These are phyloP conservation scores for Pomacea canaliculata DNA, from an alignment of 2,888 invertebrate genomes.

Conservation along the genomic window DNA sequence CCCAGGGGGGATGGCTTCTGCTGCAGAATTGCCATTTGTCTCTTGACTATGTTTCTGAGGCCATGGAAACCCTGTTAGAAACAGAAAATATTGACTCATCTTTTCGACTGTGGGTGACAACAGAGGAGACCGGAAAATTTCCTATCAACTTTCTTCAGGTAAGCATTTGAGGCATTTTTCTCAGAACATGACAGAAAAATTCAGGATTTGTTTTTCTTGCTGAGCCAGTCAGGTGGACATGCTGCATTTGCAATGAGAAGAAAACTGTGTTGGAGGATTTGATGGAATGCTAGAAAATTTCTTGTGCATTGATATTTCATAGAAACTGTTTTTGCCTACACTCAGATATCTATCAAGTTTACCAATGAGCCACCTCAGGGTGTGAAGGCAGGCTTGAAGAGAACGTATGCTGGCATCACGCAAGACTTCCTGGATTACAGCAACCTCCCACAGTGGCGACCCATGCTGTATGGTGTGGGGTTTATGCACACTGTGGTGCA, in stretches of 20 bases:
- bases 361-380: conserved; percentile 71
- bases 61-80: conserved; percentile 65
- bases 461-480: conserved; percentile 68
- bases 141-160: conserved; percentile 70
- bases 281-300: too few species aligned
- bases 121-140: conserved; percentile 69
- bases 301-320: too few species aligned
- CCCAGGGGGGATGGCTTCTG: conserved; percentile 68
- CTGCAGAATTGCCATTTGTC: conserved; percentile 70
- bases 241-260: too few species aligned
- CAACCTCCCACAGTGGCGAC: conserved; percentile 70
- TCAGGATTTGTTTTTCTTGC: too few species aligned
- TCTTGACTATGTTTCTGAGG: conserved; percentile 71
- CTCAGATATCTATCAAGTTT: conserved; percentile 67
- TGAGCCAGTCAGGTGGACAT: too few species aligned
- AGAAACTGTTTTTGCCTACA: too few species aligned
- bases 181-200: neutral
- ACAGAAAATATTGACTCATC: conserved; percentile 65
- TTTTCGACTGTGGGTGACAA: conserved; percentile 70
- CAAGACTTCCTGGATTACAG: conserved; percentile 69
- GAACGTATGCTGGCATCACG: conserved; percentile 67
- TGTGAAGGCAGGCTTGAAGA: conserved; percentile 68
- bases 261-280: too few species aligned
- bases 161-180: neutral
- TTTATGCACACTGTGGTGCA: conserved; percentile 70